These are phyloP conservation scores for Lineus longissimus DNA, from an alignment of 1,140 invertebrate species.

Conservation along the genomic window DNA sequence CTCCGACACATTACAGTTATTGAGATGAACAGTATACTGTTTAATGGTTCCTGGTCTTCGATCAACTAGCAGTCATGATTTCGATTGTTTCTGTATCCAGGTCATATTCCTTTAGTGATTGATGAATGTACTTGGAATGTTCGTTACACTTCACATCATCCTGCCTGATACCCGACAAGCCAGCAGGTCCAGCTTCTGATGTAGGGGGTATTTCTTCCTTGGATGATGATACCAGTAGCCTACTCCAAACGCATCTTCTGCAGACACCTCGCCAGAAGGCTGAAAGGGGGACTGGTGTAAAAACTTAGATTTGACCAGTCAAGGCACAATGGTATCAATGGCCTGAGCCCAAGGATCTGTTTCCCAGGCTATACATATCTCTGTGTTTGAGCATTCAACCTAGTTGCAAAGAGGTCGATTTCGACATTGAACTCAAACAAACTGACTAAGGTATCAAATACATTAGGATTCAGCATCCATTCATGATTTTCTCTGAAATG, in stretches of 20 bases:
- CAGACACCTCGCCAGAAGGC: neutral
- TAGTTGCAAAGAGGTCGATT: conserved; percentile 1
- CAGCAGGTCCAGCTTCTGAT: neutral
- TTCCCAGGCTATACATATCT: conserved; percentile 1
- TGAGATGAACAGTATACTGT: neutral
- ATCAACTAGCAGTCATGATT: neutral
- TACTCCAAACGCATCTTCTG: neutral
- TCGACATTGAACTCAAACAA: neutral
- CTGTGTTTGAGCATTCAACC: neutral
- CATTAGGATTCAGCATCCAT: neutral
- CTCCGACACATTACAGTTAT: neutral
- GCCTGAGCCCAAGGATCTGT: neutral
- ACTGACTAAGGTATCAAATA: neutral
- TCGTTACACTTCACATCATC: neutral
- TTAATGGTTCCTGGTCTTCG: too few relatives aligned
- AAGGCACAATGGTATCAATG: neutral
- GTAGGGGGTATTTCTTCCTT: neutral
- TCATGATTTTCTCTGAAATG: neutral
- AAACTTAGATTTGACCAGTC: neutral
- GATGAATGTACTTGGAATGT: neutral
- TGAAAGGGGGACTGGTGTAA: neutral
- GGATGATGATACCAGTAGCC: neutral
- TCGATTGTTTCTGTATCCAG: neutral
- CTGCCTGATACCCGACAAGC: neutral
- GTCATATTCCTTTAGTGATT: too few relatives aligned